Percentiles rank a stretch among this genome's conserved stretches.
phyloP scores from a whole-genome alignment of 2,797 vertebrate genomes.

The Chiroxiphia lanceolata region DNA sequence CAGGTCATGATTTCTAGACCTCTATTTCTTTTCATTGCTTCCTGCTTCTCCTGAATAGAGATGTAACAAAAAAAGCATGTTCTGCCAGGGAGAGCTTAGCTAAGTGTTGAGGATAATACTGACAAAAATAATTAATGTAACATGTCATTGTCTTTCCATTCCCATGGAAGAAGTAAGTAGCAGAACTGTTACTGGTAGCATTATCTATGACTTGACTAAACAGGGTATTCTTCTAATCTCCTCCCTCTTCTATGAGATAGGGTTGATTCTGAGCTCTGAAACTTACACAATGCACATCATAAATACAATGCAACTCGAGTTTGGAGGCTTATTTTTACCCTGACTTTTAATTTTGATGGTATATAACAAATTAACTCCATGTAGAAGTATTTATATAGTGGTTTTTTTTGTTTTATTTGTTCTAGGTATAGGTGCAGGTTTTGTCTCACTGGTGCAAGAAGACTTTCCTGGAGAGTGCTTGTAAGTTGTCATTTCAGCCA shows the following conservation, averaged over 20 bases:
- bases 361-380: background rate
- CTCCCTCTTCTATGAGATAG: background rate
- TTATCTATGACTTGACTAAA: background rate
- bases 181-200: background rate
- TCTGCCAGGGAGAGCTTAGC: background rate
- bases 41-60: background rate
- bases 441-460: background rate
- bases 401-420: background rate
- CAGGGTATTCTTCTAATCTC: background rate
- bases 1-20: background rate
- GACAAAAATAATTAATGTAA: background rate
- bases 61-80: background rate
- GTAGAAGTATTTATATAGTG: background rate
- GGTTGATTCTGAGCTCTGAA: background rate
- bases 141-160: background rate
- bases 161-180: background rate
- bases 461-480: background rate
- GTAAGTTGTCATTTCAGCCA: background rate
- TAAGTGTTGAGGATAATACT: background rate
- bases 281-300: background rate
- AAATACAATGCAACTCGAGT: background rate
- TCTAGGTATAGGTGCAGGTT: background rate
- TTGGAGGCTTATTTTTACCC: background rate
- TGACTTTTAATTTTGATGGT: background rate
- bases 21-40: background rate